Percentiles rank a stretch among this genome's conserved stretches.
phyloP scores from a whole-genome alignment of 1,140 invertebrate species.

The Lasioglossum baleicum region DNA sequence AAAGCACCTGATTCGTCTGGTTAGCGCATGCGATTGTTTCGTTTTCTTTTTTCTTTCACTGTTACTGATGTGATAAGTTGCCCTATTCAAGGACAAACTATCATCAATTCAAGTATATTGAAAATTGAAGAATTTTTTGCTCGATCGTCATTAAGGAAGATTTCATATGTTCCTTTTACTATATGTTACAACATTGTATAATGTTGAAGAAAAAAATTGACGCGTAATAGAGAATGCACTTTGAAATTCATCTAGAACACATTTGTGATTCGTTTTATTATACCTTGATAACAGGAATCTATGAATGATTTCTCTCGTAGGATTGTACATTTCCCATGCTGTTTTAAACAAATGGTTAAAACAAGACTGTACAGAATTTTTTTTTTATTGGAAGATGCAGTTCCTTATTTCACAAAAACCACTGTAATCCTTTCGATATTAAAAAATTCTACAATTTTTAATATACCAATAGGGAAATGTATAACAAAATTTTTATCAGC shows the following conservation, averaged over 20 bases:
- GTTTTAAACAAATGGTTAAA: background rate
- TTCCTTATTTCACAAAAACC: background rate
- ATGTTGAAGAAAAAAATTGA: background rate
- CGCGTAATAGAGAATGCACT: background rate
- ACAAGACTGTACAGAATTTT: background rate
- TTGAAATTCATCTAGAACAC: background rate
- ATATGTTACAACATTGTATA: constrained; percentile 1
- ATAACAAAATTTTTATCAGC: constrained; percentile 37
- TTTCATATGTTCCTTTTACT: background rate
- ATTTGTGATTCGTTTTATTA: background rate
- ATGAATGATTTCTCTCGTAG: background rate
- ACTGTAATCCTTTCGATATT: background rate
- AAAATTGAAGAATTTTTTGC: constrained; percentile 41
- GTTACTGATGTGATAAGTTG: constrained; percentile 34
- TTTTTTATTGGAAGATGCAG: background rate
- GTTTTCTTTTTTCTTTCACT: constrained; percentile 30
- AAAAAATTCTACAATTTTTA: constrained; percentile 40
- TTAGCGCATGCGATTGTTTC: constrained; percentile 47
- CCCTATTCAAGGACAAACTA: constrained; percentile 36
- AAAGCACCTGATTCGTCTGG: constrained; percentile 54
- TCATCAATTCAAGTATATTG: constrained; percentile 24
- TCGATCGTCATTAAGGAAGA: background rate
- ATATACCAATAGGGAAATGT: constrained; percentile 28
- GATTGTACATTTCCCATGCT: background rate
- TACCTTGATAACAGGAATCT: background rate